Evolutionary conservation across 2,113 vertebrate genomes (phyloP).

Genomic region (Pithys albifrons): DNA sequence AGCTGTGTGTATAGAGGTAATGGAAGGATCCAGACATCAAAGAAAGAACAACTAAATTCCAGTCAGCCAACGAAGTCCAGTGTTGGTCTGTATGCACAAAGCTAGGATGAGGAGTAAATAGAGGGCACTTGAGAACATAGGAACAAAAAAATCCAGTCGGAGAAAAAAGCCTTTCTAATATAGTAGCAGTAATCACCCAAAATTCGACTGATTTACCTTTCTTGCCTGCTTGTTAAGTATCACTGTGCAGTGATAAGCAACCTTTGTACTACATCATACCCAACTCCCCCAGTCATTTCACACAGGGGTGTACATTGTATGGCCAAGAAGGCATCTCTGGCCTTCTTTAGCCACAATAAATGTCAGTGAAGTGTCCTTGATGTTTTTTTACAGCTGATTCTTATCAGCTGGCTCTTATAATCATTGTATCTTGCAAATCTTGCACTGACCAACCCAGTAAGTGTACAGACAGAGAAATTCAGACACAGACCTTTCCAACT

Average conservation of each 20-base stretch:
- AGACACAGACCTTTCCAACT: not conserved
- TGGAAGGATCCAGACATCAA: not conserved
- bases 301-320: fast-evolving
- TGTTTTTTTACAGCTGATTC: not conserved
- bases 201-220: not conserved
- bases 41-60: not conserved
- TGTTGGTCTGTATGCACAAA: not conserved
- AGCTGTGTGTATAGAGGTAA: not conserved
- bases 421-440: not conserved
- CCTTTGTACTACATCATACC: not conserved
- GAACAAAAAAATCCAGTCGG: not conserved
- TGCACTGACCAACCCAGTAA: not conserved
- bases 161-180: not conserved
- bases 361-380: not conserved
- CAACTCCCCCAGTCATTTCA: not conserved
- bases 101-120: not conserved
- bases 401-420: not conserved
- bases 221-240: not conserved
- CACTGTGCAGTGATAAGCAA: not conserved
- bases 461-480: not conserved
- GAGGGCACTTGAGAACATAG: not conserved
- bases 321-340: not conserved
- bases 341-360: not conserved
- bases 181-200: not conserved
- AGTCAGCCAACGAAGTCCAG: not conserved